Evolutionary conservation across 2,797 vertebrate species (phyloP).

Genomic region (Morus bassanus): DNA sequence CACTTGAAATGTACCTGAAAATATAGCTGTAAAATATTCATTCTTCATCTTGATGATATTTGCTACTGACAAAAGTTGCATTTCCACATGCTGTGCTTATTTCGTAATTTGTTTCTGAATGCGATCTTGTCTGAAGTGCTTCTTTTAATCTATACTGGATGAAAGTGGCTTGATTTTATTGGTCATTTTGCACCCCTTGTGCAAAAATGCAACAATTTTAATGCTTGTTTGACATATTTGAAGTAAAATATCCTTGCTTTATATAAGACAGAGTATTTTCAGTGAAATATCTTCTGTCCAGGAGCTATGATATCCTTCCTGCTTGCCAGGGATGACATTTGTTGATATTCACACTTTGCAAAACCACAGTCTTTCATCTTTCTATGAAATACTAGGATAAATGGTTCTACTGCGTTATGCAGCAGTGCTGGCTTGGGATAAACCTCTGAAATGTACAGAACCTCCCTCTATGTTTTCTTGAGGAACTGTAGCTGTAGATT

Average conservation of each 20-base stretch:
- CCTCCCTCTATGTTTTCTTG: not conserved
- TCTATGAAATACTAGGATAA: not conserved
- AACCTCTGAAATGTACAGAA: not conserved
- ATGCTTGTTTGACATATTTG: not conserved
- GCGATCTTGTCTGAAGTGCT: not conserved
- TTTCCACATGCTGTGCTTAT: not conserved
- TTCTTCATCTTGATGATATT: not conserved
- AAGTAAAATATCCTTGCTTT: not conserved
- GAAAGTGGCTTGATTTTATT: not conserved
- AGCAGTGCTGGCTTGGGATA: not conserved
- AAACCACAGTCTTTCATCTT: not conserved
- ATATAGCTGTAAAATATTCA: not conserved
- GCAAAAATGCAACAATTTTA: not conserved
- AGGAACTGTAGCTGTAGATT: not conserved
- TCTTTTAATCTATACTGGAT: not conserved
- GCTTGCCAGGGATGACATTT: not conserved
- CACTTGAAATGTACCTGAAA: not conserved
- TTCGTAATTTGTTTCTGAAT: not conserved
- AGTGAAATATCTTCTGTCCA: not conserved
- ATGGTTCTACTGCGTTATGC: not conserved
- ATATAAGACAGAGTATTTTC: not conserved
- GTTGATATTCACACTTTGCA: not conserved
- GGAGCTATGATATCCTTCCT: not conserved
- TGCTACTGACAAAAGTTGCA: not conserved
- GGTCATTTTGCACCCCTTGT: not conserved